A percentile compares a stretch with the other conserved stretches of the same genome.
phyloP scores from a whole-genome alignment of 2,113 vertebrate genomes.

The Lepus timidus region DNA sequence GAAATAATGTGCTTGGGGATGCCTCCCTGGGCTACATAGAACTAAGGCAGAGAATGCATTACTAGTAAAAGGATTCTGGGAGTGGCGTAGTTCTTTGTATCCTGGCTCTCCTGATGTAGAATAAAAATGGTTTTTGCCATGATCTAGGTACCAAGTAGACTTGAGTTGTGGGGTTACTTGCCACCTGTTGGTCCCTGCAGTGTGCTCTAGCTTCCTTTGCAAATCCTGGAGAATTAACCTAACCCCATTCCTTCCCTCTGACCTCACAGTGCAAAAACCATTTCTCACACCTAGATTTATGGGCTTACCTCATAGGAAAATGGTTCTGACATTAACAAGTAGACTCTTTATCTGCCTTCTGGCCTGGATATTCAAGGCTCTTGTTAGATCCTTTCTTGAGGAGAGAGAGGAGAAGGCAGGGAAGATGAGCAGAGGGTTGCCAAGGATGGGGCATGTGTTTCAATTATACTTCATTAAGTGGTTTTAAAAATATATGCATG shows the following conservation, averaged over 20 bases:
- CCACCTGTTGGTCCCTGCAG: neutral
- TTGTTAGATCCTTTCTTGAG: neutral
- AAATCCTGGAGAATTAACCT: neutral
- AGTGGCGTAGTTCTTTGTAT: neutral
- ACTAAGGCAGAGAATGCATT: neutral
- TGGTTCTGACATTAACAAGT: neutral
- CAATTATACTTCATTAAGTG: neutral
- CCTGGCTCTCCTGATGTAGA: neutral
- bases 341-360: neutral
- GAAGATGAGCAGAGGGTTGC: neutral
- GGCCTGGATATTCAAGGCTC: neutral
- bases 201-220: neutral
- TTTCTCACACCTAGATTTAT: neutral
- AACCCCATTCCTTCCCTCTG: neutral
- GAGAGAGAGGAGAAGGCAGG: neutral
- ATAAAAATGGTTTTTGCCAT: neutral
- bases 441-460: neutral
- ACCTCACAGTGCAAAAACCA: neutral
- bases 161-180: neutral
- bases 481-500: neutral
- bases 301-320: neutral
- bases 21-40: neutral
- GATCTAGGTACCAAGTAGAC: neutral
- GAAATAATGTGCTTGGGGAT: neutral
- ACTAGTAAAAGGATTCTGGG: neutral